phyloP scores from a whole-genome alignment of 2,113 vertebrate species.

The Lepidothrix coronata region DNA sequence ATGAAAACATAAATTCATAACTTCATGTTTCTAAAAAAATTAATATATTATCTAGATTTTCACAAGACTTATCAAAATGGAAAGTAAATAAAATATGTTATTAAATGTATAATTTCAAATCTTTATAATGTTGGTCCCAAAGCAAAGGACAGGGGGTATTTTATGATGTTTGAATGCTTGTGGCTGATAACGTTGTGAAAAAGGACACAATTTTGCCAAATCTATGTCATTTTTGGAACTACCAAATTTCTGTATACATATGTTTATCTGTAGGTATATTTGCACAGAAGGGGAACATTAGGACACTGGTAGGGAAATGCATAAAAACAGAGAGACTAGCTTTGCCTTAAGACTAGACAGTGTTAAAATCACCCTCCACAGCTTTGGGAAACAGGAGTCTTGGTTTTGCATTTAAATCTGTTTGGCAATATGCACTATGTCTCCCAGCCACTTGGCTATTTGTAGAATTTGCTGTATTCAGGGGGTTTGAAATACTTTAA shows the following conservation, averaged over 20 bases:
- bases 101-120: neutral
- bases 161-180: neutral
- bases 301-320: neutral
- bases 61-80: neutral
- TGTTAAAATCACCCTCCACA: conserved; percentile 9
- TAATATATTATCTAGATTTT: neutral
- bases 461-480: conserved; percentile 41
- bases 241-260: neutral
- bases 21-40: neutral
- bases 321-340: neutral
- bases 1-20: neutral
- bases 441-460: conserved; percentile 23
- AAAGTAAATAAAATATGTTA: neutral
- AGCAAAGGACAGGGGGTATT: neutral
- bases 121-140: neutral
- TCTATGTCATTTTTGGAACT: neutral
- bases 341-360: conserved; percentile 30
- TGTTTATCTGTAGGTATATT: neutral
- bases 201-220: neutral
- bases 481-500: conserved; percentile 48
- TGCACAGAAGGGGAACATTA: neutral
- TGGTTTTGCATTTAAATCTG: conserved; percentile 61
- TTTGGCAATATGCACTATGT: conserved; percentile 10
- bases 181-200: neutral
- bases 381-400: conserved; percentile 45